phyloP scores from a whole-genome alignment of 2,888 invertebrate species.

The Anoplius nigerrimus region DNA sequence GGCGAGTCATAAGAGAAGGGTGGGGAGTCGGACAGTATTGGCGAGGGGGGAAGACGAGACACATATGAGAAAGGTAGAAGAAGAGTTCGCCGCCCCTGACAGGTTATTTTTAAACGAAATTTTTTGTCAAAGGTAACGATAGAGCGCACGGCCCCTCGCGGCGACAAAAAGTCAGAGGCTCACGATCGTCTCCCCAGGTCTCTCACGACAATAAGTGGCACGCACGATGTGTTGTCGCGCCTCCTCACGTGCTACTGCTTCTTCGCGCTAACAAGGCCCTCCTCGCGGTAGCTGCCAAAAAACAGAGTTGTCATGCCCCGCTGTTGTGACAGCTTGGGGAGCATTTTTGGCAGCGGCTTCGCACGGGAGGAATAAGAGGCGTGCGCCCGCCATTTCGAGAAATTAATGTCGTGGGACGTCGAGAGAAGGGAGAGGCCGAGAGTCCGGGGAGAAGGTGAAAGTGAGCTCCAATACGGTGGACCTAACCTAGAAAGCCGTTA shows the following conservation, averaged over 20 bases:
- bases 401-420: conserved; percentile 45
- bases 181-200: conserved; percentile 1
- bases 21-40: not conserved
- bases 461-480: conserved; percentile 37
- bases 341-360: conserved; percentile 22
- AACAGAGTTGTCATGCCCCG: conserved; percentile 57
- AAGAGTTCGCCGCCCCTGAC: conserved; percentile 2
- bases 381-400: conserved; percentile 34
- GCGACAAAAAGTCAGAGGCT: not conserved
- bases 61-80: conserved; percentile 6
- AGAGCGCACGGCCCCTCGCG: not conserved
- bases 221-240: not conserved
- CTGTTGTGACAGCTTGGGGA: conserved; percentile 46
- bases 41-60: not conserved
- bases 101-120: conserved; percentile 11
- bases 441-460: conserved; percentile 57
- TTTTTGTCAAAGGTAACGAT: conserved; percentile 10
- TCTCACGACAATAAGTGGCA: not conserved
- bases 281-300: conserved; percentile 29
- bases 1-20: not conserved
- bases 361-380: conserved; percentile 15
- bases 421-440: conserved; percentile 44
- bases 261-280: conserved; percentile 6
- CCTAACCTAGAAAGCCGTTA: conserved; percentile 56
- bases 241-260: conserved; percentile 34